Evolutionary conservation across 2,113 vertebrate species (phyloP), one percentile per base, ranked within the genome.

Genomic region (Varanus komodoensis): DNA sequence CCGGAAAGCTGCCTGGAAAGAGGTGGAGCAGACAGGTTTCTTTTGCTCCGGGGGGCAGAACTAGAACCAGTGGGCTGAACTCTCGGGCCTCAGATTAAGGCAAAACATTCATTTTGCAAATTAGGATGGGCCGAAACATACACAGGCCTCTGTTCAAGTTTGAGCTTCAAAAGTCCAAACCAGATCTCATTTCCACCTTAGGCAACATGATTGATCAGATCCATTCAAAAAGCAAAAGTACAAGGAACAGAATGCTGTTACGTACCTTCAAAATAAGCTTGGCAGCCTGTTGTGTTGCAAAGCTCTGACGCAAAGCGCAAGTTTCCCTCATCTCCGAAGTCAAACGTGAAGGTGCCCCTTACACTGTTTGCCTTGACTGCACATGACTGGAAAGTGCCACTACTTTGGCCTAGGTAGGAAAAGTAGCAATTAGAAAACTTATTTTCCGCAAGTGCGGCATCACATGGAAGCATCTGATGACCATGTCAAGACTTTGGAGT

Each of bases 181-280:
- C 67, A 25, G 67, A 19, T 3, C 67, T 4, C 0, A 23, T 23
- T 25, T 61, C 7, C 11, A 61, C 67, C 23, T 68, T 68, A 25
- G 17, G 34, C 74, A 75, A 19, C n/a, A 75, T 21, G 6, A 1
- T 84, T 48, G 68, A 15, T 69, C 64, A 44, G 15, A 17, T 75
- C 17, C 11, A 7, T 84, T 48, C 11, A 4, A 29, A 84, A 19
- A 84, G 34, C 12, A 48, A 69, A 84, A 32, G 44, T 69, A 48
- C 25, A 27, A 50, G 27, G 44, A 48, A 14, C 34, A 84, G 3
- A 71, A 73, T 73, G 48, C 29, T 14, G 3, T 74, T 73, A 86
- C 48, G 25, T 86, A 86, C 84, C 3, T 48, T 0, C 1, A 12
- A 34, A 1, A 11, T 0, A 0, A 12, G 0, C 0, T 0, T 0